Percentiles rank a stretch among this genome's conserved stretches.
Conservation (phyloP, 2,113 vertebrate genomes). For the Dolichotis patagonum region DNA sequence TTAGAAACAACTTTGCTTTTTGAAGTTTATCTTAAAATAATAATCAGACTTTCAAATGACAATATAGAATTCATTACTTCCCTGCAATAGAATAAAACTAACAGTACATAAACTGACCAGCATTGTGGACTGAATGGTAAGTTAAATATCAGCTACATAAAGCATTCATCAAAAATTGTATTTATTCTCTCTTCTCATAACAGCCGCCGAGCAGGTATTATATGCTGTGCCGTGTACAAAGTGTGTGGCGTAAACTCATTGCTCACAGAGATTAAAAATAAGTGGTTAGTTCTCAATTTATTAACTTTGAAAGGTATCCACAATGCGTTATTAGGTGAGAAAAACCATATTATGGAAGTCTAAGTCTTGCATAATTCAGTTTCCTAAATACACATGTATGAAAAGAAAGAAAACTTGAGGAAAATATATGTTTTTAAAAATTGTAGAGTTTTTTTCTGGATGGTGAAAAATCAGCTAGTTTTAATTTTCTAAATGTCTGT, state of each 20-base stretch:
- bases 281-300: background rate
- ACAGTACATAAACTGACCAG: background rate
- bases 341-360: background rate
- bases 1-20: background rate
- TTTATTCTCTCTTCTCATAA: background rate
- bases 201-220: background rate
- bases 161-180: background rate
- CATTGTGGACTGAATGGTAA: background rate
- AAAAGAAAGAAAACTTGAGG: background rate
- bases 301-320: background rate
- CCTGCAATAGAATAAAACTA: background rate
- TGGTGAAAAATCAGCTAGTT: background rate
- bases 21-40: background rate
- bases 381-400: background rate
- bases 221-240: background rate
- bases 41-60: background rate
- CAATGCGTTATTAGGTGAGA: background rate
- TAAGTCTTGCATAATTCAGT: background rate
- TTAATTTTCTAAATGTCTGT: background rate
- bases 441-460: background rate
- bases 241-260: too few relatives aligned
- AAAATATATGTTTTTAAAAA: background rate
- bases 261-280: background rate
- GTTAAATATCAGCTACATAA: background rate
- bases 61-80: background rate